Evolutionary conservation across 92 coral and sea anemone species (phyloP).

Genomic region (Umimayanthus kanabou): DNA sequence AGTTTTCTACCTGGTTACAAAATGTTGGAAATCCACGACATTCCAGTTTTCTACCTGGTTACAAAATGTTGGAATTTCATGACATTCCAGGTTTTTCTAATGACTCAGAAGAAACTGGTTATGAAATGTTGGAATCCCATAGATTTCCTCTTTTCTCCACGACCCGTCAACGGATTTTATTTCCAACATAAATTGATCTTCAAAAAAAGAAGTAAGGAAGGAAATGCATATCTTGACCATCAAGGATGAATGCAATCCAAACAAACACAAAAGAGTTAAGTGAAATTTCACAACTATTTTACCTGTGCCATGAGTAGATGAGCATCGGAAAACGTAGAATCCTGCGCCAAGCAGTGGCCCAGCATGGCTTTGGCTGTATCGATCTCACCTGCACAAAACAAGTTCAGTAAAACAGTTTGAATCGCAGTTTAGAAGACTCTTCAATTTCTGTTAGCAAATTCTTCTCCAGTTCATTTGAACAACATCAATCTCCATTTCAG

Average conservation of each 20-base stretch:
- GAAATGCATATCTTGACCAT: background rate
- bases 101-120: too few relatives aligned
- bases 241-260: background rate
- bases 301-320: conserved; percentile 99
- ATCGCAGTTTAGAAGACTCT: background rate
- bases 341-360: conserved; percentile 88
- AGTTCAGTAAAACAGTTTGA: background rate
- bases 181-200: too few relatives aligned
- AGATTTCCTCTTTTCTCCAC: too few relatives aligned
- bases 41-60: too few relatives aligned
- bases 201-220: background rate
- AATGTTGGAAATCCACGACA: too few relatives aligned
- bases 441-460: background rate
- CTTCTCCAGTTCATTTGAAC: too few relatives aligned
- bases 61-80: too few relatives aligned
- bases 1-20: too few relatives aligned
- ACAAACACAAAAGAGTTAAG: background rate
- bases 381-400: conserved; percentile 72
- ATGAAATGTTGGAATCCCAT: too few relatives aligned
- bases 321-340: conserved; percentile 95
- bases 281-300: background rate
- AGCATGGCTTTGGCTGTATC: conserved; percentile 95
- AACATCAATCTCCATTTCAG: too few relatives aligned
- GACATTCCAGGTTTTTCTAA: too few relatives aligned
- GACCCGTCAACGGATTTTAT: too few relatives aligned